Evolutionary conservation across 2,888 invertebrate genomes (phyloP), one percentile per base, ranked within the genome.

Genomic region (Argyresthia albistria): DNA sequence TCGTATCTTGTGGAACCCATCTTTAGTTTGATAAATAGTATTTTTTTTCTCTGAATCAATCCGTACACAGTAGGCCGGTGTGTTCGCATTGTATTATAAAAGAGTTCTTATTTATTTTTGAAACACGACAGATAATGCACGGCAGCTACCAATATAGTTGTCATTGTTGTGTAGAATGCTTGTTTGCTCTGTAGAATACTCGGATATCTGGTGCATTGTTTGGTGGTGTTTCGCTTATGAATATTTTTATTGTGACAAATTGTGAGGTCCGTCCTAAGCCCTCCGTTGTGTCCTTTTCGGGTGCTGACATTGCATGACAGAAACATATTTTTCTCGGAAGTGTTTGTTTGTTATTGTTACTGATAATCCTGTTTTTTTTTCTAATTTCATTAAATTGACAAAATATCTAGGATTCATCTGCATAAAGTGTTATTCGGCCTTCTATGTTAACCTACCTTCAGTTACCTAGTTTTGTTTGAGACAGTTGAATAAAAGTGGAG

Each of bases 171-270:
- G 65, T 67, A 74, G 67, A 78, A 79, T 73, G 69, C 69, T 69
- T 73, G 78, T 76, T 75, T 75, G 74, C 76, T 77, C 11, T 74
- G 70, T 74, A 65, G 66, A 74, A 70, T 69, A 80, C 69, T 70
- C 64, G 64, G 25, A 25, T 25, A 25, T 25, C 63, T 59, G 61
- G 59, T 60, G 67, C 65, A 72, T 81, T 81, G 80, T 82, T 73
- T 58, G 62, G 57, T 58, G 63, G 66, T 82, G 79, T 83, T 84
- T 77, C 76, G 77, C 78, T 83, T 86, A 84, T 82, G 80, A 79
- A 81, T 77, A 71, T 68, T 74, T 70, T 76, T 80, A 73, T 83
- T 79, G 66, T 83, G 84, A 84, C 84, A 84, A 84, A 86, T 83
- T 80, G 81, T 77, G 70, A 69, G 70, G 73, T 72, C 68, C 64